Evolutionary conservation across 2,888 invertebrate genomes (phyloP), one percentile per base, ranked within the genome.

Genomic region (Tetheella fluctuosa): DNA sequence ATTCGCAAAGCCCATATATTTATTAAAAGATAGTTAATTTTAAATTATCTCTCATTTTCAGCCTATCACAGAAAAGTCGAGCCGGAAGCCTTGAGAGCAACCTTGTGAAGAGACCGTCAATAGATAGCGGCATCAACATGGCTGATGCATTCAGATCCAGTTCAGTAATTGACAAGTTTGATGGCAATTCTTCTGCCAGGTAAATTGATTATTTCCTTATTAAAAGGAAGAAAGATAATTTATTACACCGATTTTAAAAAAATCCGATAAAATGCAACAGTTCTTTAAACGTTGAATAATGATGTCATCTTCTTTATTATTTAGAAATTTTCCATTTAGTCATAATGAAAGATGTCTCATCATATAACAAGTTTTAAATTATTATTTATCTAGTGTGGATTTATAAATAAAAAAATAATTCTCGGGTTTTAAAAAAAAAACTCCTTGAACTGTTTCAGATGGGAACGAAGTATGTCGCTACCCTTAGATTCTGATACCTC

Each of bases 81-180:
- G 80, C 86, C 0, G 90, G 90, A 10, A 93, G 91, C 57, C 68
- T 92, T 42, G 93, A 93, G 70, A 90, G 91, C 63, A 92, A 91
- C 65, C 91, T 96, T 54, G 95, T 95, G 34, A 96, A 97, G 79
- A 90, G 96, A 58, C 95, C 96, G 0, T 97, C 96, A 0, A 95
- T 96, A 52, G 96, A 97, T 77, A 96, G 96, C 75, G 97, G 97
- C 13, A 97, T 97, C 69, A 96, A 96, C 71, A 95, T 97, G 94
- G 95, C 93, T 0, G 92, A 93, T 37, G 90, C 92, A 0, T 93
- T 92, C 62, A 91, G 83, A 85, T 94, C 88, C 68, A 94, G 74
- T 71, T 91, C 92, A 4, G 87, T 88, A 25, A 89, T 87, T 30
- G 92, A 93, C 59, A 91, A 86, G 64, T 71, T 81, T 48, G 92